These are phyloP conservation scores for Forbesichthys agassizii DNA, from an alignment of 2,113 vertebrate genomes.

Conservation along the genomic window DNA sequence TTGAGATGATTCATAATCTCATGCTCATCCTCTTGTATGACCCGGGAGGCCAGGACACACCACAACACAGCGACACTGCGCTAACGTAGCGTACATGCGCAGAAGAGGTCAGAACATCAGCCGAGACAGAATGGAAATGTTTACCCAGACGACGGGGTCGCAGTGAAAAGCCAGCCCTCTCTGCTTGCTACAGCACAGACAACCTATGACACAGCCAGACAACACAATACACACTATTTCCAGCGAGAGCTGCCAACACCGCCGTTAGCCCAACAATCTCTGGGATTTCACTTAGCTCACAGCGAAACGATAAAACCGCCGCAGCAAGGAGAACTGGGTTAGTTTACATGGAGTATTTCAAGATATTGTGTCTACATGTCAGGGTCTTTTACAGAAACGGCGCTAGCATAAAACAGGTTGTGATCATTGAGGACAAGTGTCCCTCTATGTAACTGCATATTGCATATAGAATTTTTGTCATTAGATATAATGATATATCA, in stretches of 20 bases:
- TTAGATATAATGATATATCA: slow-evolving; percentile 13
- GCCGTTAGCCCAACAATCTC: slow-evolving; percentile 51
- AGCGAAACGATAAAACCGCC: slow-evolving; percentile 31
- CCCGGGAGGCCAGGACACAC: slow-evolving; percentile 14
- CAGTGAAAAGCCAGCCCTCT: slow-evolving; percentile 41
- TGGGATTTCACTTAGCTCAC: slow-evolving; percentile 67
- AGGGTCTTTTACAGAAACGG: background rate
- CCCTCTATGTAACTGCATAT: background rate
- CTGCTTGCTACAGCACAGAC: slow-evolving; percentile 40
- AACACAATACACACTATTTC: slow-evolving; percentile 66
- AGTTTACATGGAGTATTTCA: slow-evolving; percentile 16
- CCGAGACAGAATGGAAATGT: slow-evolving; percentile 62
- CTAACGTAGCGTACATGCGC: slow-evolving; percentile 16
- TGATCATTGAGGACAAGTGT: slow-evolving; percentile 17
- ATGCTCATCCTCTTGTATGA: slow-evolving; percentile 8
- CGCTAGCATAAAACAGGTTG: background rate
- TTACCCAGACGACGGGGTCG: slow-evolving; percentile 51
- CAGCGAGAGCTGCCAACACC: slow-evolving; percentile 54
- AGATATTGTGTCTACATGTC: slow-evolving; percentile 8
- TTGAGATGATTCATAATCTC: slow-evolving; percentile 17
- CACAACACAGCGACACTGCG: slow-evolving; percentile 2
- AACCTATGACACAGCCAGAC: slow-evolving; percentile 57
- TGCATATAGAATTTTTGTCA: background rate
- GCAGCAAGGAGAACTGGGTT: slow-evolving; percentile 22
- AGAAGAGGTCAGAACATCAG: slow-evolving; percentile 21